Percentiles rank a stretch among this genome's conserved stretches.
These are phyloP conservation scores for Eubasilissa regina DNA, from an alignment of 1,140 invertebrate species.

Conservation along the genomic window DNA sequence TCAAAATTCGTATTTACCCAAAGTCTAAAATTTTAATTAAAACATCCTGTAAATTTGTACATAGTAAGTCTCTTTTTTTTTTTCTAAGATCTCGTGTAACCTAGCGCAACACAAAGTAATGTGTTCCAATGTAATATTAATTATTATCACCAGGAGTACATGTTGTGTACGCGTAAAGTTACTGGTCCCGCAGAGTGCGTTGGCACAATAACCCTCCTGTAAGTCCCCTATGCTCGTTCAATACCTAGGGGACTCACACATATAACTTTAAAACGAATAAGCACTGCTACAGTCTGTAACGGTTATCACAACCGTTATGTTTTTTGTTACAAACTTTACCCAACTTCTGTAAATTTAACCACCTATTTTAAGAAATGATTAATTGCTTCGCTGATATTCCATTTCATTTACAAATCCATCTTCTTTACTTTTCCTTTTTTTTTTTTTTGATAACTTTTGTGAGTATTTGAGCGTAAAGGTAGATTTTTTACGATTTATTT, in stretches of 20 bases:
- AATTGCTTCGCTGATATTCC: no score
- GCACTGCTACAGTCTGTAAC: conserved; percentile 48
- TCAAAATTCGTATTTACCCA: no score
- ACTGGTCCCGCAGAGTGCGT: conserved; percentile 20
- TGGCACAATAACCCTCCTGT: conserved; percentile 57
- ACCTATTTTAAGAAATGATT: no score
- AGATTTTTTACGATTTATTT: not conserved
- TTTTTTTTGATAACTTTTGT: not conserved
- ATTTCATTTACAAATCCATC: no score
- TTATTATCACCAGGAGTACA: not conserved
- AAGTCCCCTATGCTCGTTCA: conserved; percentile 50
- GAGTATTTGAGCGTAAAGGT: not conserved
- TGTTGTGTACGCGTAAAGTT: not conserved
- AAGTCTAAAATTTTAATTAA: no score
- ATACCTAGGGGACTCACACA: conserved; percentile 26
- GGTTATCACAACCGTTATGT: conserved; percentile 59
- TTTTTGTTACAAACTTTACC: not conserved
- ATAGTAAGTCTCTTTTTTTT: no score
- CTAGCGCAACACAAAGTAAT: no score
- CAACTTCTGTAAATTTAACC: no score
- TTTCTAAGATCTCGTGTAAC: no score
- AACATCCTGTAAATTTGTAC: no score
- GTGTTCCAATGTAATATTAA: not conserved
- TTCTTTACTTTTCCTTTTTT: not conserved
- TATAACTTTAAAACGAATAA: conserved; percentile 32